These are phyloP conservation scores for Melanargia galathea DNA, from an alignment of 2,888 invertebrate species.

Conservation along the genomic window DNA sequence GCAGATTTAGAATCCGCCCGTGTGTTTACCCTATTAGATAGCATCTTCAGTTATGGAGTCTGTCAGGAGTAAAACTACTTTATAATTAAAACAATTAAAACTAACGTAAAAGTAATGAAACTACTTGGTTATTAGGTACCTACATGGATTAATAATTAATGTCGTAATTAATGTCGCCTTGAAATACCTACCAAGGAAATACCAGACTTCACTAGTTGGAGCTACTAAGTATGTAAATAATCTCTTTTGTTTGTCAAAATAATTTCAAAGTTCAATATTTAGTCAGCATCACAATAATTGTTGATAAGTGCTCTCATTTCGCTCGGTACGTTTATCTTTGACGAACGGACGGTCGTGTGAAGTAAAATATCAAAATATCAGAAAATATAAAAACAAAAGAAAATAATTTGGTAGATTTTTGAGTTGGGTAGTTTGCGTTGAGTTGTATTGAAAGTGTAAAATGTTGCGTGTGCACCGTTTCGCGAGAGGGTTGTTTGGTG, in stretches of 20 bases:
- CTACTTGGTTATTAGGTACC: no score
- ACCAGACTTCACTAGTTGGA: no score
- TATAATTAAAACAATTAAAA: no score
- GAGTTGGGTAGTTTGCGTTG: background rate
- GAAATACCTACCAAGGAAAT: no score
- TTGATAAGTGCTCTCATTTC: conserved; percentile 50
- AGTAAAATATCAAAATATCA: conserved; percentile 19
- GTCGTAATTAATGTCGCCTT: no score
- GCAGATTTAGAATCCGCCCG: no score
- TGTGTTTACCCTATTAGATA: no score
- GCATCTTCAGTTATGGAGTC: no score
- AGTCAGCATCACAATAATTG: conserved; percentile 43
- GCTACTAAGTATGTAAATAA: conserved; percentile 18
- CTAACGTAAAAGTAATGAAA: no score
- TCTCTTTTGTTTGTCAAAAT: conserved; percentile 40
- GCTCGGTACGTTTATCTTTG: conserved; percentile 34
- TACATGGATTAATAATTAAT: no score
- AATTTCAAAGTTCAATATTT: conserved; percentile 41
- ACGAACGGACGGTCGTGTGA: conserved; percentile 30
- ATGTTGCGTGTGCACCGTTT: conserved; percentile 54
- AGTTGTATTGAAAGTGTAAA: conserved; percentile 33
- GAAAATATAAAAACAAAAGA: conserved; percentile 14
- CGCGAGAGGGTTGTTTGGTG: conserved; percentile 12
- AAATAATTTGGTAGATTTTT: background rate
- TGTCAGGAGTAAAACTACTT: no score